Evolutionary conservation across 2,113 vertebrate species (phyloP).

Genomic region (Seriola quinqueradiata): DNA sequence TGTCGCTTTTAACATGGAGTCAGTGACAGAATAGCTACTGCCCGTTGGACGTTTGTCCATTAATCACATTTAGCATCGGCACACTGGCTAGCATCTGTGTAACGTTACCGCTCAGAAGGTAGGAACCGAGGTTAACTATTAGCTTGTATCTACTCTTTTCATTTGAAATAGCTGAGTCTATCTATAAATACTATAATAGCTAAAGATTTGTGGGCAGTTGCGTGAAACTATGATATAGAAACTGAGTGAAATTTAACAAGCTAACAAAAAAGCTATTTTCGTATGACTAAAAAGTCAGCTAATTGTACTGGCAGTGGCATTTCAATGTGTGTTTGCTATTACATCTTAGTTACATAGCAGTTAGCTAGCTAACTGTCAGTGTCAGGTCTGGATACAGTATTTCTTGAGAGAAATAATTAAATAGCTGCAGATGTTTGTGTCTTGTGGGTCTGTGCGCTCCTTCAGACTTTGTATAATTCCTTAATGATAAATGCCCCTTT

Average conservation of each 20-base stretch:
- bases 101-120: background rate
- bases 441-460: no score
- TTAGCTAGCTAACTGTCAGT: background rate
- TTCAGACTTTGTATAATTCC: no score
- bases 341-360: background rate
- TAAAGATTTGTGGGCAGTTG: background rate
- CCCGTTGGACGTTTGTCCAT: background rate
- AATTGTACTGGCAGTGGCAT: background rate
- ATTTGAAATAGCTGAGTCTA: background rate
- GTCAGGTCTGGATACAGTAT: background rate
- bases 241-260: background rate
- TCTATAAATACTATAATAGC: background rate
- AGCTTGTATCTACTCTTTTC: background rate
- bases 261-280: no score
- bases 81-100: background rate
- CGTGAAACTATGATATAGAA: background rate
- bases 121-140: background rate
- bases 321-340: background rate
- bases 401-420: background rate
- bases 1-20: background rate
- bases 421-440: background rate
- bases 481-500: background rate
- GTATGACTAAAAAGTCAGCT: background rate
- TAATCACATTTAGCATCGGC: background rate
- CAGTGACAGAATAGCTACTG: background rate